Conservation (phyloP, 2,113 vertebrate genomes). For the Neoarius graeffei region DNA sequence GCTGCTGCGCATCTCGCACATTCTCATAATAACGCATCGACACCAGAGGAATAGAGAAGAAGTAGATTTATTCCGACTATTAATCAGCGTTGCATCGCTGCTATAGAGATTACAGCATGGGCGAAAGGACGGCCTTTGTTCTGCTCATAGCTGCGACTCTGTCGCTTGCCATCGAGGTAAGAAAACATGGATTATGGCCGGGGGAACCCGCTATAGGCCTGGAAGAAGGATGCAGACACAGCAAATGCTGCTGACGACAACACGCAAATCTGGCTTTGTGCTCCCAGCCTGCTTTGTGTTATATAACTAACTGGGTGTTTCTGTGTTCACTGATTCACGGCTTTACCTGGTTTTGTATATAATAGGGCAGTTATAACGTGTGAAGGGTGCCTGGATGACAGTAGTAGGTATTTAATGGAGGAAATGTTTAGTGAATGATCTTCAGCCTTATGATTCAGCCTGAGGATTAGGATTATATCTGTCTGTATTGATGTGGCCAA, state of each 20-base stretch:
- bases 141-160: slow-evolving; percentile 71
- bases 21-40: slow-evolving; percentile 50
- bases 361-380: background rate
- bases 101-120: slow-evolving; percentile 65
- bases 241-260: background rate
- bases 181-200: slow-evolving; percentile 40
- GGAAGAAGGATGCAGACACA: slow-evolving; percentile 15
- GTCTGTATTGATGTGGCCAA: background rate
- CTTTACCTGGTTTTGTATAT: background rate
- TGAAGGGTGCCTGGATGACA: slow-evolving; percentile 14
- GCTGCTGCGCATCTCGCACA: slow-evolving; percentile 57
- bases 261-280: background rate
- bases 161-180: slow-evolving; percentile 76
- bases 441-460: background rate
- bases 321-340: background rate
- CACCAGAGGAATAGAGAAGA: slow-evolving; percentile 41
- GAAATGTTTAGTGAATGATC: background rate
- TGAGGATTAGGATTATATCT: background rate
- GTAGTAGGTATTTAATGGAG: background rate
- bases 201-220: background rate
- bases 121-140: slow-evolving; percentile 65
- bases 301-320: background rate
- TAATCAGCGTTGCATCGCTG: slow-evolving; percentile 35
- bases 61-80: slow-evolving; percentile 17
- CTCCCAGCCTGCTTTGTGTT: background rate